Base-by-base conservation (phyloP, 2,888 invertebrate species). In the Antitype chi region DNA sequence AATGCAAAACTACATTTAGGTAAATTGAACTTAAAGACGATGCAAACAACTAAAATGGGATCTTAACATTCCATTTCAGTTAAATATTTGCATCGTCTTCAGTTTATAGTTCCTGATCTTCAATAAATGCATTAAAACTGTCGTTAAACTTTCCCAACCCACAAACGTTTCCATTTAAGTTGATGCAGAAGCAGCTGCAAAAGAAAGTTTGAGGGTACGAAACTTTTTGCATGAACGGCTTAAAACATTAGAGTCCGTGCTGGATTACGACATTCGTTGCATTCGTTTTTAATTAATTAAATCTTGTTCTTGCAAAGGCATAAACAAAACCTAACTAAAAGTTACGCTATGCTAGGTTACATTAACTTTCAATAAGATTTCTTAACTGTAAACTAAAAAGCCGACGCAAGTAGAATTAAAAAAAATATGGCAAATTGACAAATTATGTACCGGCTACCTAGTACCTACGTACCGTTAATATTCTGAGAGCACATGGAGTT, bases 51-150 rank as follows among this genome's bases (percentile, higher is more conserved):
- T 62, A 1, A 67, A 79, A 25, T 25, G 7, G 17, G 64, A n/a
- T 53, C 53, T 81, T 28, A 47, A 13, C 1, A 47, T 47, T 47
- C 43, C 43, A 47, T 47, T 47, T 47, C 1, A 47, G 11, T 47
- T 11, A 13, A 11, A 47, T 47, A 47, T 47, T 47, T 47, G 43
- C 1, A 11, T 47, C 11, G 1, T 47, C 43, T 13, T 47, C 11
- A 47, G 2, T 47, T 49, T 32, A 32, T 3, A 73, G 47, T 75
- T 47, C 11, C 5, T 69, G n/a, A 59, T 66, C 3, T 57, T 78
- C 47, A 28, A 9, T 1, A 59, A 78, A 55, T 57, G 28, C 53
- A 83, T 82, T 82, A 38, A 69, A 80, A 83, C 79, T 49, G 23
- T 28, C 55, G 17, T 15, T 15, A 25, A 83, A 84, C 43, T 66